These are phyloP conservation scores for Ceyx erithaca DNA, from an alignment of 2,797 vertebrate genomes.

Conservation along the genomic window DNA sequence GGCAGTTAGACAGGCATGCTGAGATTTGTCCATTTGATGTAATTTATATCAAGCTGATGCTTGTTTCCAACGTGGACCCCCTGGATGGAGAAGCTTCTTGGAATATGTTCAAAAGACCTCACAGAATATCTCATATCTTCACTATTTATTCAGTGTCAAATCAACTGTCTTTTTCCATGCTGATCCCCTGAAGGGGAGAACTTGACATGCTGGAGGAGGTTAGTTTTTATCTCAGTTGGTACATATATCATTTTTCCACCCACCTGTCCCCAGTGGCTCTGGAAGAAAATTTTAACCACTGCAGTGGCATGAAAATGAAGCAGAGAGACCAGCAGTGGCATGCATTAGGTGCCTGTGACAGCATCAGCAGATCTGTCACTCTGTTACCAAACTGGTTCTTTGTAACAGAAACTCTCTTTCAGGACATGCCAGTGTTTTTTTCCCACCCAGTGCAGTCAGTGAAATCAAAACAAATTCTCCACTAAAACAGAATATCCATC, in stretches of 20 bases:
- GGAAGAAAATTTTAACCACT: slow-evolving; percentile 20
- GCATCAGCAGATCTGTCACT: neutral
- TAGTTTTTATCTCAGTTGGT: slow-evolving; percentile 55
- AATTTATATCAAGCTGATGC: slow-evolving; percentile 50
- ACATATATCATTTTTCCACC: slow-evolving; percentile 52
- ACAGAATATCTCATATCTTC: slow-evolving; percentile 41
- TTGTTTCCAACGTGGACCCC: slow-evolving; percentile 53
- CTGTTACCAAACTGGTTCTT: neutral
- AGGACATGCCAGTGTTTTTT: neutral
- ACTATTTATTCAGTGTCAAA: slow-evolving; percentile 34
- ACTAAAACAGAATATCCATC: neutral
- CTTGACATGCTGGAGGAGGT: slow-evolving; percentile 7
- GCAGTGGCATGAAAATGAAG: slow-evolving; percentile 21
- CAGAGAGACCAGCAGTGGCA: neutral
- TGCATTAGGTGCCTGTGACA: neutral
- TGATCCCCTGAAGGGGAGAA: slow-evolving; percentile 38
- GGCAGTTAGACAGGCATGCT: slow-evolving; percentile 50
- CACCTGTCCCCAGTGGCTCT: slow-evolving; percentile 58
- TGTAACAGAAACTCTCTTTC: neutral
- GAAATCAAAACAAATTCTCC: neutral
- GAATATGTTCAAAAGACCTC: slow-evolving; percentile 37
- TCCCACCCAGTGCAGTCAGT: neutral
- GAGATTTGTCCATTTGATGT: slow-evolving; percentile 68
- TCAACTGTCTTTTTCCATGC: slow-evolving; percentile 22
- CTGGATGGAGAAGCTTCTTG: slow-evolving; percentile 28